Evolutionary conservation across 2,888 invertebrate species (phyloP).

Genomic region (Agonopterix subpropinquella): DNA sequence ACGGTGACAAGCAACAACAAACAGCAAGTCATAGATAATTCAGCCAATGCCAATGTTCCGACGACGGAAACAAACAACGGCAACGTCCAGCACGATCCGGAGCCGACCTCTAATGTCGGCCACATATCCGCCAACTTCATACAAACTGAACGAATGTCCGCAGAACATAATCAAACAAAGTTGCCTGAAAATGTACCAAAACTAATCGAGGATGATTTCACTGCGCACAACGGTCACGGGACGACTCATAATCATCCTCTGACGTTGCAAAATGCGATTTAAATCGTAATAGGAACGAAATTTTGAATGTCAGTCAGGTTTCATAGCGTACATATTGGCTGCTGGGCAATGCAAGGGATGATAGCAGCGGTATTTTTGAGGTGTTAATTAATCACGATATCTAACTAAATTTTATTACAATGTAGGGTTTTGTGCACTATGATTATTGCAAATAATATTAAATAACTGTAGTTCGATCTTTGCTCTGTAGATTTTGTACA

Average conservation of each 20-base stretch:
- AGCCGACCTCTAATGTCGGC: constrained; percentile 26
- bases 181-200: constrained; percentile 30
- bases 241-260: constrained; percentile 45
- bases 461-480: too few relatives aligned
- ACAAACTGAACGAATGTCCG: constrained; percentile 46
- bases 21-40: constrained; percentile 32
- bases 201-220: constrained; percentile 50
- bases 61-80: constrained; percentile 44
- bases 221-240: constrained; percentile 65
- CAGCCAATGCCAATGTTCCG: constrained; percentile 25
- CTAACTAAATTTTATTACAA: too few relatives aligned
- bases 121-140: constrained; percentile 58
- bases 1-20: constrained; percentile 21
- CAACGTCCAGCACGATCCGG: constrained; percentile 25
- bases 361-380: not conserved
- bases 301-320: constrained; percentile 25
- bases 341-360: constrained; percentile 7
- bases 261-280: constrained; percentile 63
- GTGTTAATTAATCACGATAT: too few relatives aligned
- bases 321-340: constrained; percentile 55
- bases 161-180: constrained; percentile 34
- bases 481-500: too few relatives aligned
- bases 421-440: too few relatives aligned
- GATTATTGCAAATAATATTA: too few relatives aligned
- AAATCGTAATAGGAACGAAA: constrained; percentile 29